Conservation (phyloP, 1,140 invertebrate genomes). For the Mercenaria mercenaria region DNA sequence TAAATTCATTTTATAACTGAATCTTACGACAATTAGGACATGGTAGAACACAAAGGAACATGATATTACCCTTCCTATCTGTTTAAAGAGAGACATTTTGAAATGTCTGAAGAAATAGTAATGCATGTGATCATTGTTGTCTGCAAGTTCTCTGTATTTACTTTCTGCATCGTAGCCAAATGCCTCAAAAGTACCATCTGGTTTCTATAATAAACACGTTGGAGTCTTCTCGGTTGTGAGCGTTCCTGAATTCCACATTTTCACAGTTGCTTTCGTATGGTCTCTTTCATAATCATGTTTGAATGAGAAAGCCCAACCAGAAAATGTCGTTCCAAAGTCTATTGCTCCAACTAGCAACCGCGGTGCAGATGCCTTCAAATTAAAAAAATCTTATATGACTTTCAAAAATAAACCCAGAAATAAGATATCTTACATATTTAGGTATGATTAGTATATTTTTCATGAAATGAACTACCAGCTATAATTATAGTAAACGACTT, state of each 20-base stretch:
- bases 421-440: too few species aligned
- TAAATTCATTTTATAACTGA: too few species aligned
- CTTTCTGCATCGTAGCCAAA: constrained; percentile 47
- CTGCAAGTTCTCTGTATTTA: constrained; percentile 1
- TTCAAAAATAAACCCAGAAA: too few species aligned
- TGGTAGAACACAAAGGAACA: too few species aligned
- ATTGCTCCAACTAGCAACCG: not conserved
- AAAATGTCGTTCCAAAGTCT: not conserved
- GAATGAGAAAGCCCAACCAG: not conserved
- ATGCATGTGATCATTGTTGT: not conserved
- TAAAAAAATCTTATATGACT: too few species aligned
- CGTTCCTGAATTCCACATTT: not conserved
- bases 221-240: not conserved
- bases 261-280: not conserved
- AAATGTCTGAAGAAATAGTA: constrained; percentile 36
- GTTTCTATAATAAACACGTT: not conserved
- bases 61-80: too few species aligned
- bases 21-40: too few species aligned
- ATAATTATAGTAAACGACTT: too few species aligned
- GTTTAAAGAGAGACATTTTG: constrained; percentile 4
- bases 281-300: not conserved
- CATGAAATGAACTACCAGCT: too few species aligned
- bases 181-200: not conserved
- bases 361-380: too few species aligned
- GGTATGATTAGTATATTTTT: too few species aligned